These are phyloP conservation scores for Drosophila equinoxialis DNA, from an alignment of 1,140 invertebrate species.

Conservation along the genomic window DNA sequence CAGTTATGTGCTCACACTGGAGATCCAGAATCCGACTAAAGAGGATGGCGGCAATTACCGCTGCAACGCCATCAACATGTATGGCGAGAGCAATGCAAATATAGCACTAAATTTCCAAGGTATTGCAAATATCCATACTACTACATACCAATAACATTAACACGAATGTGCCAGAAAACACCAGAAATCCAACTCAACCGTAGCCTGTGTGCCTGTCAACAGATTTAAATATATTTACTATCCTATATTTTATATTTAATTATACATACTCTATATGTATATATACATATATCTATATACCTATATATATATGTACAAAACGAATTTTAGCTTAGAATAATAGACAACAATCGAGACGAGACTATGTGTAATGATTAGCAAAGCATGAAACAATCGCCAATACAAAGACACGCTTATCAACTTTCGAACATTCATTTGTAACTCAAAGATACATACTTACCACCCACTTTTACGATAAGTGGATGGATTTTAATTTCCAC, in stretches of 20 bases:
- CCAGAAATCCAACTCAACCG: slow-evolving; percentile 11
- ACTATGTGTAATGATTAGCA: slow-evolving; percentile 3
- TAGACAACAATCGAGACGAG: background rate
- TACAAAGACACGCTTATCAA: background rate
- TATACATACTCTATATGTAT: background rate
- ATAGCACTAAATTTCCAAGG: slow-evolving; percentile 99
- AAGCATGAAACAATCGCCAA: background rate
- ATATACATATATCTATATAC: background rate
- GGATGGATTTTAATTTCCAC: no score
- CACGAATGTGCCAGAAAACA: slow-evolving; percentile 13
- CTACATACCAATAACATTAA: slow-evolving; percentile 23
- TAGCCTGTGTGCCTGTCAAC: slow-evolving; percentile 9
- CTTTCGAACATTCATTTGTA: background rate
- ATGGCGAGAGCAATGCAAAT: slow-evolving; percentile 99
- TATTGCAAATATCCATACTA: slow-evolving; percentile 83
- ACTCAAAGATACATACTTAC: background rate
- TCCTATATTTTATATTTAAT: background rate
- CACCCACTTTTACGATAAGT: background rate
- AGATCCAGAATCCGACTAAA: slow-evolving; percentile 96
- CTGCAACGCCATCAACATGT: slow-evolving; percentile 99
- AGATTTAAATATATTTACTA: slow-evolving; percentile 3
- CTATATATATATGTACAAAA: background rate
- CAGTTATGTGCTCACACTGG: slow-evolving; percentile 94
- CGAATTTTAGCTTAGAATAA: slow-evolving; percentile 2
- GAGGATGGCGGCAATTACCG: slow-evolving; percentile 99